These are phyloP conservation scores for Aromia moschata DNA, from an alignment of 2,888 invertebrate species.

Conservation along the genomic window DNA sequence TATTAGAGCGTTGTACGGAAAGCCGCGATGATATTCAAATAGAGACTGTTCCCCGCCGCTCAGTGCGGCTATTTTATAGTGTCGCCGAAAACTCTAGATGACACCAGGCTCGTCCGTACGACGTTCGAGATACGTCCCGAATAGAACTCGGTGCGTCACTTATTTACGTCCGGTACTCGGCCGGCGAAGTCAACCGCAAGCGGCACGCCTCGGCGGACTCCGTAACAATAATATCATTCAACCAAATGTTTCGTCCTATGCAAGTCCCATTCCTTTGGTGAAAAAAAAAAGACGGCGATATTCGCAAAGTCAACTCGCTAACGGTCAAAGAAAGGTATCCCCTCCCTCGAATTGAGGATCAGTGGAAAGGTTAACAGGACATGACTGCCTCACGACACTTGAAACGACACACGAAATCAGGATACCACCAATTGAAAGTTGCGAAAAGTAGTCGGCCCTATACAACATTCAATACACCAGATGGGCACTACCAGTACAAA, in stretches of 20 bases:
- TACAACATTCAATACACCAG: neutral
- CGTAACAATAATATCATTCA: too few relatives aligned
- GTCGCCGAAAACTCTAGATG: too few relatives aligned
- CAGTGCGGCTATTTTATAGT: too few relatives aligned
- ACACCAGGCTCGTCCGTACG: too few relatives aligned
- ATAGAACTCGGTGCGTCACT: too few relatives aligned
- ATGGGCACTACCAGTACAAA: neutral
- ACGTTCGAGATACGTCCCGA: too few relatives aligned
- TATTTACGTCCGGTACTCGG: too few relatives aligned
- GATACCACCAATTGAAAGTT: neutral
- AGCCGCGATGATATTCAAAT: too few relatives aligned
- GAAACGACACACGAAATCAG: neutral
- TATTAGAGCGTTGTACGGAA: too few relatives aligned
- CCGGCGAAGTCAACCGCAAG: too few relatives aligned
- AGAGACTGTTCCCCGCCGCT: too few relatives aligned
- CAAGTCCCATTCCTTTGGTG: neutral
- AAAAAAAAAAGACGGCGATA: neutral
- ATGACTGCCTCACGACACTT: neutral
- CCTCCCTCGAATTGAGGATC: neutral
- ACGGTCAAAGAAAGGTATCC: conserved; percentile 1
- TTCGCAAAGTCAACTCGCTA: neutral
- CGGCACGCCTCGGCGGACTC: too few relatives aligned
- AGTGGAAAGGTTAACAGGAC: neutral
- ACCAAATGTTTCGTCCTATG: neutral
- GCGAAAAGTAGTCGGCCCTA: neutral